These are phyloP conservation scores for Chromoteleia sp. DNA, from an alignment of 2,888 invertebrate species.

Conservation along the genomic window DNA sequence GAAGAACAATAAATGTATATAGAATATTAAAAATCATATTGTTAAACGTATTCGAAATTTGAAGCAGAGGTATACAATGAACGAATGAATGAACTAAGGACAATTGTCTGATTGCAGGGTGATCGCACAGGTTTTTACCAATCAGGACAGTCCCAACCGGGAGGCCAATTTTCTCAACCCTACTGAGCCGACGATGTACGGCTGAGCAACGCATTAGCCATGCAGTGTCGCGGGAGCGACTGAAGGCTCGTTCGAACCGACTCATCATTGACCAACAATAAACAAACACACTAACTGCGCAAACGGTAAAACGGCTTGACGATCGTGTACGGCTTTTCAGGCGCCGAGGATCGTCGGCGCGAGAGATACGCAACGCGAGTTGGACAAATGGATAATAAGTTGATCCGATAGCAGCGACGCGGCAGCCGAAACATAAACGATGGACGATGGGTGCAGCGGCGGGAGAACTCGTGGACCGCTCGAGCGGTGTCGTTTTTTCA, in stretches of 20 bases:
- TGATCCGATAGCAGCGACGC: conserved; percentile 33
- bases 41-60: no score
- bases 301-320: conserved; percentile 80
- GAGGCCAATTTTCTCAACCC: conserved; percentile 88
- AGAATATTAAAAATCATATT: no score
- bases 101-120: conserved; percentile 79
- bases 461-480: not conserved
- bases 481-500: not conserved
- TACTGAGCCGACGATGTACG: conserved; percentile 86
- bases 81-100: no score
- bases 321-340: conserved; percentile 79
- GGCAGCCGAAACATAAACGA: conserved; percentile 21
- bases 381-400: conserved; percentile 66
- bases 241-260: conserved; percentile 84
- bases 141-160: conserved; percentile 84
- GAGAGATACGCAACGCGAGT: conserved; percentile 71
- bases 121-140: conserved; percentile 87
- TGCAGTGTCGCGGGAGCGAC: conserved; percentile 85
- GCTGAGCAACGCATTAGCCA: conserved; percentile 84
- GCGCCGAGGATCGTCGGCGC: conserved; percentile 76
- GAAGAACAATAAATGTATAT: no score
- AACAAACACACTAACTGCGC: conserved; percentile 80
- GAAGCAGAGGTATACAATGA: no score
- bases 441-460: not conserved
- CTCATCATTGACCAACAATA: conserved; percentile 81